Evolutionary conservation across 2,113 vertebrate species (phyloP).

Genomic region (Raphicerus campestris): DNA sequence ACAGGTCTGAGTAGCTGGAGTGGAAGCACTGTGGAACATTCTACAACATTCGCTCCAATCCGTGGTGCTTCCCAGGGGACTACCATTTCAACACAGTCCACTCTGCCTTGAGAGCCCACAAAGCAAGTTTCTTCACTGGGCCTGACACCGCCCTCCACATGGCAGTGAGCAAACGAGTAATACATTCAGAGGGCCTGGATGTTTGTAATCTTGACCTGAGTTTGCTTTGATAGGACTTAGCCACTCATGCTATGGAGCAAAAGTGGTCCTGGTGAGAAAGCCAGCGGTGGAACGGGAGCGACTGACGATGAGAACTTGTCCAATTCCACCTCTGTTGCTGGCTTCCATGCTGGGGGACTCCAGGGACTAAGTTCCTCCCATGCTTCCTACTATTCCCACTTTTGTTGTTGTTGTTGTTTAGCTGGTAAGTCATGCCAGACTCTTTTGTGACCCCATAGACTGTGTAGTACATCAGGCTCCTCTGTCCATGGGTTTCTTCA

Average conservation of each 20-base stretch:
- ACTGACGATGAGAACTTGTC: neutral
- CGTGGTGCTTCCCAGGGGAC: neutral
- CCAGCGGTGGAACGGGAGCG: neutral
- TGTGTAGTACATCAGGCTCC: neutral
- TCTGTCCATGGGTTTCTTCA: neutral
- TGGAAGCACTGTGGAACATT: neutral
- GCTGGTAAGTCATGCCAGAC: neutral
- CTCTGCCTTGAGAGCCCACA: neutral
- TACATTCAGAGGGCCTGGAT: neutral
- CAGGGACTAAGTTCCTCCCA: neutral
- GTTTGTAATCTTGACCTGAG: slow-evolving; percentile 42
- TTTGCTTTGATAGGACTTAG: slow-evolving; percentile 18
- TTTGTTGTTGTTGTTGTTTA: neutral
- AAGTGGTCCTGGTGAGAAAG: neutral
- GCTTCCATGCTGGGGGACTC: neutral
- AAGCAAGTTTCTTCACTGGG: neutral
- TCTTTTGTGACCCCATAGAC: neutral
- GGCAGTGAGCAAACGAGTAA: neutral
- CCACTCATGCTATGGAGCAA: neutral
- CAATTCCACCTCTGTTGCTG: neutral
- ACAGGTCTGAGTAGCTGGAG: neutral
- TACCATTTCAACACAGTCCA: neutral
- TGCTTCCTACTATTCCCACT: neutral
- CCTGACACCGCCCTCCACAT: neutral
- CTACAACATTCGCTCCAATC: neutral